Percentiles rank a stretch among this genome's conserved stretches.
These are phyloP conservation scores for Phorcus lineatus DNA, from an alignment of 2,888 invertebrate species.

Conservation along the genomic window DNA sequence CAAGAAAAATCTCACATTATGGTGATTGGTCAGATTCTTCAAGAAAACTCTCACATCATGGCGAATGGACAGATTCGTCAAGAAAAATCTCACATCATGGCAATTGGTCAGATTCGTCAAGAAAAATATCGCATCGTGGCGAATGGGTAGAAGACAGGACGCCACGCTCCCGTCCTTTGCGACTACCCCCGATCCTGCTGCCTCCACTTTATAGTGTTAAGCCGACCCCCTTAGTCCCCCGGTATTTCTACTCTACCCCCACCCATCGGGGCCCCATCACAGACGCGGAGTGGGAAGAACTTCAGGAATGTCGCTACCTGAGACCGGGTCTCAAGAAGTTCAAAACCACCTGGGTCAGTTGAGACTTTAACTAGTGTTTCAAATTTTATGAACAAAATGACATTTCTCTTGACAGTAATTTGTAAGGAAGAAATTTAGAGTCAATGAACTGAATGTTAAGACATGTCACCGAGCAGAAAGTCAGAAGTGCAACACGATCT, in stretches of 20 bases:
- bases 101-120: neutral
- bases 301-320: conserved; percentile 60
- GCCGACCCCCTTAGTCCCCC: conserved; percentile 48
- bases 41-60: no score
- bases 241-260: conserved; percentile 47
- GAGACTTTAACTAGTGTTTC: no score
- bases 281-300: conserved; percentile 60
- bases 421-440: no score
- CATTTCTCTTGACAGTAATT: no score
- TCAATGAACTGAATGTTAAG: no score
- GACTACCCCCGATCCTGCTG: conserved; percentile 57
- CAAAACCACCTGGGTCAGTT: neutral
- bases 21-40: no score
- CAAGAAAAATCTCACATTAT: no score
- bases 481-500: no score
- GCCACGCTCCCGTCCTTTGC: conserved; percentile 39
- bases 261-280: conserved; percentile 45
- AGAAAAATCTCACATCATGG: no score
- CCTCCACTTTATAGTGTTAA: conserved; percentile 52
- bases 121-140: neutral
- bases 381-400: no score
- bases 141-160: neutral
- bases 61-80: no score
- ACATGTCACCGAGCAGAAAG: no score
- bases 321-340: conserved; percentile 49